Evolutionary conservation across 2,113 vertebrate species (phyloP).

Genomic region (Albula goreensis): DNA sequence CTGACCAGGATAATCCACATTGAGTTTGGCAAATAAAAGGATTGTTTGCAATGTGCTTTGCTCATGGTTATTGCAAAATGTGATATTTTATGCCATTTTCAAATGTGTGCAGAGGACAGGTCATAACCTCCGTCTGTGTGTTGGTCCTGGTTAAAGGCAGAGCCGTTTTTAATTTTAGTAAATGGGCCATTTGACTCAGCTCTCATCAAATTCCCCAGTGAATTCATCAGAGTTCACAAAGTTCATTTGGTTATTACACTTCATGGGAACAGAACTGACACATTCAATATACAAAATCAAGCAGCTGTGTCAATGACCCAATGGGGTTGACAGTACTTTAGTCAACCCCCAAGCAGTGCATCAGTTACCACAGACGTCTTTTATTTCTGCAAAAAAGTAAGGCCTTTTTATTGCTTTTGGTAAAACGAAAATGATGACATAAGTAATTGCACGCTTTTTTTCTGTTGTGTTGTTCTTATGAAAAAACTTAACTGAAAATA

Average conservation of each 20-base stretch:
- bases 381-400: too few species aligned
- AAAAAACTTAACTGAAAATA: too few species aligned
- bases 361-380: too few species aligned
- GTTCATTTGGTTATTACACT: not conserved
- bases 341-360: too few species aligned
- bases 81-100: not conserved
- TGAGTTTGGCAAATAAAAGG: not conserved
- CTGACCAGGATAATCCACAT: not conserved
- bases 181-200: not conserved
- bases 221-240: not conserved
- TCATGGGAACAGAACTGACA: not conserved
- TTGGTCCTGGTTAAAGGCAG: not conserved
- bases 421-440: too few species aligned
- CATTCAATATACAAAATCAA: not conserved
- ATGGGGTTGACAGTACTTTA: too few species aligned
- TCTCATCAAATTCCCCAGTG: not conserved
- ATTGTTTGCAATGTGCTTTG: not conserved
- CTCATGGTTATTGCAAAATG: not conserved
- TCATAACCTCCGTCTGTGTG: not conserved
- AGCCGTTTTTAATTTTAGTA: not conserved
- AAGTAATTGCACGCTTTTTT: too few species aligned
- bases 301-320: too few species aligned
- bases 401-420: too few species aligned
- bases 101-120: not conserved
- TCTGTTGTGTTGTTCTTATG: too few species aligned